Base-by-base conservation (phyloP, 2,888 invertebrate genomes). In the Falcaria lacertinaria region DNA sequence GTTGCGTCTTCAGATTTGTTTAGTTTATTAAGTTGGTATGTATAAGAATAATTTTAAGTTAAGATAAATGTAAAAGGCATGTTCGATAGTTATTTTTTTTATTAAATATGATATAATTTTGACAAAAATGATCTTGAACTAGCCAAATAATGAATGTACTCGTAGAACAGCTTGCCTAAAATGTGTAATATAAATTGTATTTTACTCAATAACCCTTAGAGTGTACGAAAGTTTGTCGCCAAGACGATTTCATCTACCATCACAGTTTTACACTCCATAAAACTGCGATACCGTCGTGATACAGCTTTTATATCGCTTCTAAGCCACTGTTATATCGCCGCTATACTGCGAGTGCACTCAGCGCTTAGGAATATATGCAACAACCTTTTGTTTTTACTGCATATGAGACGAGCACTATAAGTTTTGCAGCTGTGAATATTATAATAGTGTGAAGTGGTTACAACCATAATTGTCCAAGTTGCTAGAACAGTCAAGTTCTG, bases 241-340 rank as follows among this genome's bases (percentile, higher is more conserved):
- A 14, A 22, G 15, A 37, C 37, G 0, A 28, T 28, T 37, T 15
- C 15, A 36, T 36, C 36, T 25, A 22, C 37, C 25, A 15, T 37
- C 8, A 22, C 22, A 22, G 37, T 22, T 37, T 25, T 22, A 37
- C 37, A 37, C 25, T 14, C 37, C 37, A 37, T 37, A 37, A 37
- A 37, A 22, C 28, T 11, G 28, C 28, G 7, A 28, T 28, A 28
- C 11, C 11, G 28, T 11, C 28, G 28, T 28, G 11, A 28, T 11
- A 11, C 11, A 11, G 28, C 28, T 7, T 5, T 22, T 22, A 28
- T 28, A 28, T 28, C 11, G 11, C 11, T 28, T 28, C 28, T 28
- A 28, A 11, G 11, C 11, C 1, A 7, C 22, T 22, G 22, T 28
- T 28, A 19, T 19, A 19, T 28, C 28, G 11, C 28, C 6, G 11